Evolutionary conservation across 2,888 invertebrate genomes (phyloP).

Genomic region (Liodrosophila aerea): DNA sequence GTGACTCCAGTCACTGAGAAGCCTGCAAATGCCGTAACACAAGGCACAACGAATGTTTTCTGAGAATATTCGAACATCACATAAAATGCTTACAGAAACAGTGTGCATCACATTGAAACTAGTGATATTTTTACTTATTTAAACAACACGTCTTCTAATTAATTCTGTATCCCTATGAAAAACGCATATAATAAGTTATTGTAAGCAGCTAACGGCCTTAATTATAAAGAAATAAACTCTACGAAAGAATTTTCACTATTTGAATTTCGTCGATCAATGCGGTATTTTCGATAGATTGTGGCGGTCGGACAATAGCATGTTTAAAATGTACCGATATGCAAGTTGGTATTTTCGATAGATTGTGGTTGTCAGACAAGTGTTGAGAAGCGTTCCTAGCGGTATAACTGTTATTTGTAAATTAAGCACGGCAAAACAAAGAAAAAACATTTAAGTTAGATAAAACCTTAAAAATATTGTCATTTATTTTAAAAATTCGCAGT

Average conservation of each 20-base stretch:
- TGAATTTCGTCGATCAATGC: not conserved
- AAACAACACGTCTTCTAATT: slow-evolving; percentile 21
- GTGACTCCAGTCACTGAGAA: slow-evolving; percentile 84
- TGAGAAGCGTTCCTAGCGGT: not conserved
- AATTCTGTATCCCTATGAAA: slow-evolving; percentile 11
- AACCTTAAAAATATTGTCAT: slow-evolving; percentile 65
- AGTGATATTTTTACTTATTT: slow-evolving; percentile 58
- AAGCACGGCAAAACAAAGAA: not conserved
- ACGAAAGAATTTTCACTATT: not conserved
- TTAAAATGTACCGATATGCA: not conserved
- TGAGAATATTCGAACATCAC: slow-evolving; percentile 28
- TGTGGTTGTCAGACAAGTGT: slow-evolving; percentile 24
- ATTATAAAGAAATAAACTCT: slow-evolving; percentile 9
- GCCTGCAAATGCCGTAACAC: slow-evolving; percentile 49
- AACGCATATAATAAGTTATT: slow-evolving; percentile 26
- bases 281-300: not conserved
- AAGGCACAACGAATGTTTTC: slow-evolving; percentile 47
- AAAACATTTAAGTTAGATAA: not conserved
- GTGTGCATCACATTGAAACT: slow-evolving; percentile 72
- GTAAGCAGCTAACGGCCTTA: slow-evolving; percentile 9
- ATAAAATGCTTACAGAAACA: slow-evolving; percentile 21
- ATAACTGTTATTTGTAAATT: not conserved
- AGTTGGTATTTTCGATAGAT: slow-evolving; percentile 9
- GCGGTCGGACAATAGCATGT: not conserved
- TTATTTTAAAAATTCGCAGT: slow-evolving; percentile 55